These are phyloP conservation scores for Drosophila subobscura DNA, from an alignment of 1,140 invertebrate genomes.

Conservation along the genomic window DNA sequence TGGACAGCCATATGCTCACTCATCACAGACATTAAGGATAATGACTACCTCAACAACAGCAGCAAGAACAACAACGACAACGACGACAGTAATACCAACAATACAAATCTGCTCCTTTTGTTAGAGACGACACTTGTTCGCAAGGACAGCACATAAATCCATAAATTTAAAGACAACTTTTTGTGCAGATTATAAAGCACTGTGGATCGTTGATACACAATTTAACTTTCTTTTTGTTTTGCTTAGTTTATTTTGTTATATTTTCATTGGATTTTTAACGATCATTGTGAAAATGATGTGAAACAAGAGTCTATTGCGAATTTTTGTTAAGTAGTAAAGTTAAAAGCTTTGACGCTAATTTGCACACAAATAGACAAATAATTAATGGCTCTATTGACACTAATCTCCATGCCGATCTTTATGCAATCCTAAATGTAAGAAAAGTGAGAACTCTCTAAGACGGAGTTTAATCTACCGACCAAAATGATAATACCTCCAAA, in stretches of 20 bases:
- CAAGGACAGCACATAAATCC: conserved; percentile 79
- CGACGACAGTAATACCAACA: conserved; percentile 42
- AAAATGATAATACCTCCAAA: neutral
- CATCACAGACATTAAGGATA: conserved; percentile 63
- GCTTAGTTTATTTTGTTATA: too few relatives aligned
- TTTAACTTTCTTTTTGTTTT: too few relatives aligned
- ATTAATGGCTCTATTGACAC: too few relatives aligned
- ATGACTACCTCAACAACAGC: conserved; percentile 56
- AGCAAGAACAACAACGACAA: conserved; percentile 17
- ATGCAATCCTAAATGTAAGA: neutral
- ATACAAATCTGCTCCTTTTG: conserved; percentile 40
- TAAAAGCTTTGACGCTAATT: too few relatives aligned
- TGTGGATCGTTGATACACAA: neutral
- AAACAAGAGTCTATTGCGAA: too few relatives aligned
- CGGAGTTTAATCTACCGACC: too few relatives aligned
- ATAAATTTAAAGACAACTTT: conserved; percentile 73
- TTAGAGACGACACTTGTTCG: conserved; percentile 63
- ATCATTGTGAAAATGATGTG: too few relatives aligned
- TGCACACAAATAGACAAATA: too few relatives aligned
- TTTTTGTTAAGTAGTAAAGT: too few relatives aligned
- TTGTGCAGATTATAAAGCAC: conserved; percentile 41
- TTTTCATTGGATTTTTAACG: too few relatives aligned
- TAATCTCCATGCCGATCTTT: too few relatives aligned
- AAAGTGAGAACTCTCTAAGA: too few relatives aligned
- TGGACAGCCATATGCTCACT: conserved; percentile 49